phyloP scores from a whole-genome alignment of 2,113 vertebrate species.

The Isichthys henryi region DNA sequence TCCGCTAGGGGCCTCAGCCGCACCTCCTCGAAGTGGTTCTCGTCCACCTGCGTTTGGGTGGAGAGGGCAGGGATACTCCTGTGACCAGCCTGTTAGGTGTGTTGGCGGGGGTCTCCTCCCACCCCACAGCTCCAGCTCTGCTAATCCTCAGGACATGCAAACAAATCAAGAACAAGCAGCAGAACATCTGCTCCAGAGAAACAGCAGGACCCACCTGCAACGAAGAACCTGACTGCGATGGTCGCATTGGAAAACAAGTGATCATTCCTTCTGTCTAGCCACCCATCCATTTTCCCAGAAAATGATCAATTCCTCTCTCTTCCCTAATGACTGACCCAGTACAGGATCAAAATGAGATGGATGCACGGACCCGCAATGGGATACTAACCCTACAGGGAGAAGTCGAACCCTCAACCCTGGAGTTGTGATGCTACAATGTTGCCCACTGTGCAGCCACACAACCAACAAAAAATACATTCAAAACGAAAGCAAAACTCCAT shows the following conservation, averaged over 20 bases:
- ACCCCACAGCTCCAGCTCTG: background rate
- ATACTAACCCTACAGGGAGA: background rate
- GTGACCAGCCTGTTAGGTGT: background rate
- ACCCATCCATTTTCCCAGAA: background rate
- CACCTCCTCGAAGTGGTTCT: constrained; percentile 79
- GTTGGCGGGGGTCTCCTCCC: too few relatives aligned
- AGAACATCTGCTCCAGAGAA: background rate
- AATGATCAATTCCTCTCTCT: background rate
- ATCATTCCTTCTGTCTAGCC: background rate
- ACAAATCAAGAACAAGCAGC: background rate
- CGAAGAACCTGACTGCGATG: background rate
- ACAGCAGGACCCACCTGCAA: background rate
- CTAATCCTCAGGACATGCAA: background rate
- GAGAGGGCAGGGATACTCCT: background rate
- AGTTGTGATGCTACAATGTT: background rate
- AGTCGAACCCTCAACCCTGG: background rate
- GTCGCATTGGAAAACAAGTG: background rate
- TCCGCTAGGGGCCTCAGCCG: constrained; percentile 69
- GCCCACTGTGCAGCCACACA: background rate
- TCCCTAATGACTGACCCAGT: background rate
- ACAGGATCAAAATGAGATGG: background rate
- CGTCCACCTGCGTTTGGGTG: constrained; percentile 63
- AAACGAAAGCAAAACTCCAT: background rate
- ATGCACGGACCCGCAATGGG: background rate
- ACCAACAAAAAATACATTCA: background rate